These are phyloP conservation scores for Gonatopus flavifemur DNA, from an alignment of 1,140 invertebrate genomes.

Conservation along the genomic window DNA sequence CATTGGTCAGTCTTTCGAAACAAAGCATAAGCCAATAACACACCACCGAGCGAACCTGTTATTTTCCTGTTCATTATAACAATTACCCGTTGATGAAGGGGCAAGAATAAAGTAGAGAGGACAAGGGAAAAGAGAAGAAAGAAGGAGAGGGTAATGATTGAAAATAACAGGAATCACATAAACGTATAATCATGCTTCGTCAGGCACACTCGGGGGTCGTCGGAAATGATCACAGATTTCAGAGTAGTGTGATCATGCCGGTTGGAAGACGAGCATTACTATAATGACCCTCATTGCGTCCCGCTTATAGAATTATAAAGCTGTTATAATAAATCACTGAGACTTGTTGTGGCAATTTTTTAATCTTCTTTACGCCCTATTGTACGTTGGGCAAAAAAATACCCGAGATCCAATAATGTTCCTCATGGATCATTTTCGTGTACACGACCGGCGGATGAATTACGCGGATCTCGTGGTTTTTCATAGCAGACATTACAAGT, in stretches of 20 bases:
- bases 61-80: slow-evolving; percentile 41
- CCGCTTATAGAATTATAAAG: slow-evolving; percentile 53
- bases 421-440: no score
- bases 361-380: no score
- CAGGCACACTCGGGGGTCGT: slow-evolving; percentile 19
- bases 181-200: slow-evolving; percentile 45
- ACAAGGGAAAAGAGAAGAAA: slow-evolving; percentile 10
- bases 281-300: slow-evolving; percentile 50
- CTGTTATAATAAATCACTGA: slow-evolving; percentile 44
- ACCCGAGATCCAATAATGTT: no score
- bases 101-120: slow-evolving; percentile 7
- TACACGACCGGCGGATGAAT: no score
- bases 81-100: slow-evolving; percentile 34
- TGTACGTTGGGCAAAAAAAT: neutral
- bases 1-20: slow-evolving; percentile 24
- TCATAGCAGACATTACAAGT: no score
- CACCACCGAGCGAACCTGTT: slow-evolving; percentile 25
- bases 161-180: slow-evolving; percentile 55
- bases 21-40: slow-evolving; percentile 28
- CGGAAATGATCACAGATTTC: slow-evolving; percentile 41
- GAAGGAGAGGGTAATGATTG: slow-evolving; percentile 47
- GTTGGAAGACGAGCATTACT: slow-evolving; percentile 51
- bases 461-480: no score
- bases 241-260: slow-evolving; percentile 37
- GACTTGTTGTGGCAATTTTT: slow-evolving; percentile 9